These are phyloP conservation scores for Drosophila mulleri DNA, from an alignment of 2,888 invertebrate species.

Conservation along the genomic window DNA sequence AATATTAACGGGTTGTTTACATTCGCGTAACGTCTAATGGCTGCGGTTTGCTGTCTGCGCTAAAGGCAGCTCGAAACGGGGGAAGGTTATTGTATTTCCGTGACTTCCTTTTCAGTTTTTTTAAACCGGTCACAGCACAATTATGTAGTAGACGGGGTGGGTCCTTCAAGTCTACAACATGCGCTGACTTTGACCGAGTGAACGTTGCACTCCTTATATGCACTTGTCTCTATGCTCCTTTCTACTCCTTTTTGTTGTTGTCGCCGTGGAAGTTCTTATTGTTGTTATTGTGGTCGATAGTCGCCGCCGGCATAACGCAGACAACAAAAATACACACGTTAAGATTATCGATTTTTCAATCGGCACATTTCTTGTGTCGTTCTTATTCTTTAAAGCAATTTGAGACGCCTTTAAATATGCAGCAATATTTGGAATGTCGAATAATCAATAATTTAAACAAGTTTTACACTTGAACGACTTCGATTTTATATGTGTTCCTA, in stretches of 20 bases:
- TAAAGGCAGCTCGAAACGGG: constrained; percentile 18
- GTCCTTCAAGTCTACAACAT: constrained; percentile 28
- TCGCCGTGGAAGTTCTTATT: constrained; percentile 36
- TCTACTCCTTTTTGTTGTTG: constrained; percentile 7
- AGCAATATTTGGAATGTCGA: constrained; percentile 22
- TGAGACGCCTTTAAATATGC: constrained; percentile 54
- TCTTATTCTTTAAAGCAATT: constrained; percentile 37
- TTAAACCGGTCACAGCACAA: constrained; percentile 37
- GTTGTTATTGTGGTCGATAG: constrained; percentile 53
- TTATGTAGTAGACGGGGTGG: constrained; percentile 33
- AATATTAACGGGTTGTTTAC: constrained; percentile 74
- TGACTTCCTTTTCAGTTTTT: not conserved
- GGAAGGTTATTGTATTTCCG: constrained; percentile 18
- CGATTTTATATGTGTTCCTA: not conserved
- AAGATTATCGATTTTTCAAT: constrained; percentile 71
- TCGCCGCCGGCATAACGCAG: constrained; percentile 61
- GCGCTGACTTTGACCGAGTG: constrained; percentile 34
- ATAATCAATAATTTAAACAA: constrained; percentile 48
- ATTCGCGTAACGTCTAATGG: constrained; percentile 76
- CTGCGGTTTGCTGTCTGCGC: constrained; percentile 50
- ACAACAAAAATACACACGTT: constrained; percentile 37
- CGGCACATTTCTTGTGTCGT: constrained; percentile 32
- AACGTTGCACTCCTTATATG: constrained; percentile 23
- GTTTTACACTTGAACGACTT: not conserved
- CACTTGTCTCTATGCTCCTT: constrained; percentile 30